Evolutionary conservation across 2,888 invertebrate genomes (phyloP), one percentile per base, ranked within the genome.

Genomic region (Drosophila borborema): DNA sequence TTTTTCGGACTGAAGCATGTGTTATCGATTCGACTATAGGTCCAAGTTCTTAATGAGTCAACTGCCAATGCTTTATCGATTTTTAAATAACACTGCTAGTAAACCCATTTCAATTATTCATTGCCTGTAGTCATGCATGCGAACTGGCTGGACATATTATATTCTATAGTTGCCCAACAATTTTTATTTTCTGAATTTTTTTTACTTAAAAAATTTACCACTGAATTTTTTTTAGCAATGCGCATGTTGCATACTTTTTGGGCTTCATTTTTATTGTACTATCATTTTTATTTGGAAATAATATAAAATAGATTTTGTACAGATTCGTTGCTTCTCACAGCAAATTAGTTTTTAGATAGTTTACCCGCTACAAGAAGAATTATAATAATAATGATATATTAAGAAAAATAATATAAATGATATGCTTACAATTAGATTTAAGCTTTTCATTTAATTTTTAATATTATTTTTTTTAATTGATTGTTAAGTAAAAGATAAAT

Each of bases 31-130:
- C 51, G 34, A 51, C 34, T 74, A 43, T 49, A 61, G 79, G 60
- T 74, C 53, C 64, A 74, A 61, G 20, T 73, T 69, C 8, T 46
- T 45, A 82, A 73, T 77, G 77, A 87, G 69, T 73, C 82, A 80
- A 77, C 71, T 28, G 46, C 28, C 34, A n/a, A n/a, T 77, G 46
- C 28, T 38, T 14, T 77, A 88, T 88, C 83, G 84, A 85, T 85
- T 88, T 88, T 80, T 77, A 64, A 69, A 69, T 49, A 34, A 18
- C 16, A 20, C 53, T 23, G 23, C 43, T 54, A 54, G n/a, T 40
- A 60, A 60, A 74, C 20, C 59, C 56, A 14, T 58, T 77, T 84
- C 28, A 85, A 84, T 85, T 85, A 84, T 87, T 80, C 70, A 82
- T 41, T 58, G 45, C 9, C 48, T 60, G 49, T 46, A 46, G 53